phyloP scores from a whole-genome alignment of 2,797 vertebrate species.

The Buphagus erythrorhynchus region DNA sequence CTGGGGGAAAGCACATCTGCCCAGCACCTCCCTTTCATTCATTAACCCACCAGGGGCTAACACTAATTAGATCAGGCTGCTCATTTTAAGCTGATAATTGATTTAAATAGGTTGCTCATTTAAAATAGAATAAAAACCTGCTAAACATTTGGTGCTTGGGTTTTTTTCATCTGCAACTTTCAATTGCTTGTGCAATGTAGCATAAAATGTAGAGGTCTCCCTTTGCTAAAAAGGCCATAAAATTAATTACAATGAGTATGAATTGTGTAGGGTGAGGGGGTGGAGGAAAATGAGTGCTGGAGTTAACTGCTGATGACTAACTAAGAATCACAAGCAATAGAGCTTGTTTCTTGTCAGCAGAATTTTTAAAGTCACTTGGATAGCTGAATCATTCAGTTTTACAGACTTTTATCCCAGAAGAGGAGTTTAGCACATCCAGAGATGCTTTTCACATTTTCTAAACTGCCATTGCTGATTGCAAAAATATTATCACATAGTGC shows the following conservation, averaged over 20 bases:
- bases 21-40: constrained; percentile 82
- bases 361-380: neutral
- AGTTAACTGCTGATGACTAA: constrained; percentile 74
- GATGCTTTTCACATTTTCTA: neutral
- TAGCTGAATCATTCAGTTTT: neutral
- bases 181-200: constrained; percentile 89
- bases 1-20: constrained; percentile 74
- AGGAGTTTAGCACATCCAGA: neutral
- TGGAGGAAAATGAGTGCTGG: constrained; percentile 17
- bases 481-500: neutral
- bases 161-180: constrained; percentile 88
- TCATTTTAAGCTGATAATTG: constrained; percentile 87
- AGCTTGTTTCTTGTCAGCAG: constrained; percentile 24
- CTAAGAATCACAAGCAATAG: constrained; percentile 49
- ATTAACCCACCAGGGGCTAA: constrained; percentile 82
- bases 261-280: constrained; percentile 67
- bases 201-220: constrained; percentile 85
- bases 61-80: constrained; percentile 86
- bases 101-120: constrained; percentile 88
- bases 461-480: neutral
- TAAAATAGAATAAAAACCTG: constrained; percentile 86
- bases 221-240: constrained; percentile 82
- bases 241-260: constrained; percentile 84
- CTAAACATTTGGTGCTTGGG: constrained; percentile 88
- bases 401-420: neutral